Percentiles rank a stretch among this genome's conserved stretches.
Evolutionary conservation across 1,140 invertebrate genomes (phyloP).

Genomic region (Pseudomyrmex dendroicus): DNA sequence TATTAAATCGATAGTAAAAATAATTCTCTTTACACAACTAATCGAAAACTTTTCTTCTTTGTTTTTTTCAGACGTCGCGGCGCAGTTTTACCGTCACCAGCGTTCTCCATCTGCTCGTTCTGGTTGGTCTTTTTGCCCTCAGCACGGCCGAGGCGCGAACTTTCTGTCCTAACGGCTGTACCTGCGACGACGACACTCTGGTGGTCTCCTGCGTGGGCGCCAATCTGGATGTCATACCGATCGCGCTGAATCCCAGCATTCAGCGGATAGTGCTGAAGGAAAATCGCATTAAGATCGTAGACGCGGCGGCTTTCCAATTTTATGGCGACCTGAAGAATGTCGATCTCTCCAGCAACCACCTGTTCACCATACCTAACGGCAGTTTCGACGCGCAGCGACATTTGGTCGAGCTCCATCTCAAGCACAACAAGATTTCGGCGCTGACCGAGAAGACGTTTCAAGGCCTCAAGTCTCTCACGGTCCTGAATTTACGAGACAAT

Average conservation of each 20-base stretch:
- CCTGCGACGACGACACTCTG: slow-evolving; percentile 94
- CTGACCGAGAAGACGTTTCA: slow-evolving; percentile 92
- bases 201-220: slow-evolving; percentile 94
- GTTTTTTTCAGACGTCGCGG: slow-evolving; percentile 60
- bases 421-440: slow-evolving; percentile 93
- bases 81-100: slow-evolving; percentile 18
- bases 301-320: slow-evolving; percentile 93
- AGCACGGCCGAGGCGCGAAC: slow-evolving; percentile 78
- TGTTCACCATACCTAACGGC: slow-evolving; percentile 91
- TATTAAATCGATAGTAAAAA: not conserved
- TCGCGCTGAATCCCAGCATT: slow-evolving; percentile 95
- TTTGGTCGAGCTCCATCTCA: slow-evolving; percentile 92
- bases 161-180: slow-evolving; percentile 91
- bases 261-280: slow-evolving; percentile 92
- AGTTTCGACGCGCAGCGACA: slow-evolving; percentile 93
- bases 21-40: not conserved
- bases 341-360: slow-evolving; percentile 93
- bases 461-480: slow-evolving; percentile 91
- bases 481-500: slow-evolving; percentile 93
- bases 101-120: slow-evolving; percentile 74
- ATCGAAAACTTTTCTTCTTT: slow-evolving; percentile 18
- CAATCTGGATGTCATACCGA: slow-evolving; percentile 94
- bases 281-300: slow-evolving; percentile 94
- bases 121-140: slow-evolving; percentile 75
- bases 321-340: slow-evolving; percentile 93